phyloP scores from a whole-genome alignment of 2,888 invertebrate genomes.

The Lacanobia wlatinum region DNA sequence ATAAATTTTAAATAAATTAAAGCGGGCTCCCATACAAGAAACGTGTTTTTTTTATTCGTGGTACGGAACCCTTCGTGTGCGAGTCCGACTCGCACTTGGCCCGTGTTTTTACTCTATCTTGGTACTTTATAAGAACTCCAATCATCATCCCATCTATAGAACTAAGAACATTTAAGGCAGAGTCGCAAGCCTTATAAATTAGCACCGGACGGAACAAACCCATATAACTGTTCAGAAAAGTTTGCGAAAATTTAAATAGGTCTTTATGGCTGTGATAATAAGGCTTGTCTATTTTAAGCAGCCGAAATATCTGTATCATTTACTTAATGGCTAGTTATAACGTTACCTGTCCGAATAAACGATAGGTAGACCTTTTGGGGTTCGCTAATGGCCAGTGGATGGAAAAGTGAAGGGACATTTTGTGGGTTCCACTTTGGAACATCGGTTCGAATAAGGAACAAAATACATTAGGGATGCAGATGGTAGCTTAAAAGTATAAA shows the following conservation, averaged over 20 bases:
- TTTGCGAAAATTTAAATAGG: conserved; percentile 47
- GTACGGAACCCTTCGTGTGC: no score
- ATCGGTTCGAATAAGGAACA: conserved; percentile 23
- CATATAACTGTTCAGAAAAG: conserved; percentile 30
- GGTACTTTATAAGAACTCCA: not conserved
- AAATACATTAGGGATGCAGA: not conserved
- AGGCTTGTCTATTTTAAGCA: conserved; percentile 39
- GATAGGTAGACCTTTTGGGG: conserved; percentile 45
- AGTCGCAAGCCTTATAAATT: conserved; percentile 14
- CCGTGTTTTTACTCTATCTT: no score
- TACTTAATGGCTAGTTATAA: conserved; percentile 56
- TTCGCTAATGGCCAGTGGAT: conserved; percentile 48
- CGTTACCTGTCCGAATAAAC: conserved; percentile 55
- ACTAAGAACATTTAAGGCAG: no score
- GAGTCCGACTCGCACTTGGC: no score
- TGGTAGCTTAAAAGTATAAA: no score
- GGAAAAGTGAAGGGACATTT: conserved; percentile 31
- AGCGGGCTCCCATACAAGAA: no score
- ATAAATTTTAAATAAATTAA: no score
- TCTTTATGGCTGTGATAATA: conserved; percentile 41
- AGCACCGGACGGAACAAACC: conserved; percentile 23
- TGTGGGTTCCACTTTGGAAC: conserved; percentile 25
- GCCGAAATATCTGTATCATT: conserved; percentile 57
- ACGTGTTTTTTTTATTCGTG: no score
- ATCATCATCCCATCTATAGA: not conserved